Base-by-base conservation (phyloP, 2,888 invertebrate species). In the Malthinus seriepunctatus region DNA sequence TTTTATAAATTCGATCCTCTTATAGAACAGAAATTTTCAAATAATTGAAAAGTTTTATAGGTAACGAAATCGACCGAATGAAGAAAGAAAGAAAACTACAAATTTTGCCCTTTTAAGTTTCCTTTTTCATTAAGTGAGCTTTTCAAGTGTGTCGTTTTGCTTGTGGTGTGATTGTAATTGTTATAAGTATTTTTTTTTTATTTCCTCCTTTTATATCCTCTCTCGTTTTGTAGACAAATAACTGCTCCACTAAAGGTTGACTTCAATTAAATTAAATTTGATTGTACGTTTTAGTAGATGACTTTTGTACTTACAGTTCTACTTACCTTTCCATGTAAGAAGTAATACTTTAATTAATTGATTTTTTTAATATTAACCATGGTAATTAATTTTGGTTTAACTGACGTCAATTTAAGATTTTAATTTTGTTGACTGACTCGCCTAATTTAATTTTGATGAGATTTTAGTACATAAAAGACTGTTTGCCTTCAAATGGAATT, bases 291-390 rank as follows among this genome's bases (percentile, higher is more conserved):
- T 15, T 42, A 42, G 39, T 42, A 15, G 39, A 15, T 42, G 39
- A 42, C 11, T 42, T 42, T 15, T 42, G 14, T 42, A 23, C 15
- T 42, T 15, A n/a, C 39, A 42, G 10, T 15, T 42, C 39, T 42
- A 42, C 23, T 15, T 42, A 15, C 39, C 23, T 12, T 23, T 42
- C 23, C n/a, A n/a, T 42, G 12, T 23, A 23, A 3, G 23, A 2
- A 23, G 23, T 42, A 42, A n/a, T n/a, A n/a, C n/a, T n/a, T n/a
- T 42, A 42, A 42, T 42, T 42, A 42, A 42, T n/a, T 42, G 39
- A 42, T 11, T 11, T 42, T 14, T 42, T 42, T 23, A n/a, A 9
- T 12, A 8, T 23, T 23, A 42, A 42, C 14, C 12, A 42, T 42
- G 39, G 14, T 42, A 42, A 42, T 42, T 42, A 15, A 12, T 42